A percentile compares a stretch with the other conserved stretches of the same genome.
Evolutionary conservation across 1,140 invertebrate genomes (phyloP).

Genomic region (Manduca sexta): DNA sequence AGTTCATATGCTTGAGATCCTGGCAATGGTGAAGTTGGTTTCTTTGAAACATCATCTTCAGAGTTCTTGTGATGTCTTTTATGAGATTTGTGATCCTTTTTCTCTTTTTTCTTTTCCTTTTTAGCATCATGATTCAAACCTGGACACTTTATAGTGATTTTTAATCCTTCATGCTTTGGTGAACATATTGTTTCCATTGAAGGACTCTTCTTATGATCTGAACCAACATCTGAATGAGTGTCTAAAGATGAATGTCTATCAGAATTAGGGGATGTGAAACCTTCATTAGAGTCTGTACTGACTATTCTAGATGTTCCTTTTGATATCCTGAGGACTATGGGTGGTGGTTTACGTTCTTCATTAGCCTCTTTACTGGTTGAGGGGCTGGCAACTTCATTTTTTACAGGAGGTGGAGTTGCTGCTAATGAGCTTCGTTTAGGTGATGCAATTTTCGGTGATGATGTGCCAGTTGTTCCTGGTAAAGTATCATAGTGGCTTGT

Average conservation of each 20-base stretch:
- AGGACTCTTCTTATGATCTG: constrained; percentile 59
- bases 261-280: constrained; percentile 68
- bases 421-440: constrained; percentile 70
- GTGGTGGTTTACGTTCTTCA: constrained; percentile 70
- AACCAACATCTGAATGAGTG: constrained; percentile 54
- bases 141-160: constrained; percentile 71
- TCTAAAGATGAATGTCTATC: constrained; percentile 68
- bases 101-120: constrained; percentile 69
- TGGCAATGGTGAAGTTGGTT: constrained; percentile 67
- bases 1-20: constrained; percentile 70
- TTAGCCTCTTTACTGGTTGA: constrained; percentile 61
- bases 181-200: constrained; percentile 61
- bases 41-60: constrained; percentile 63
- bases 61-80: constrained; percentile 58
- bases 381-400: constrained; percentile 61
- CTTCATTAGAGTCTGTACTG: constrained; percentile 77
- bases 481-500: constrained; percentile 45
- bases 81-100: constrained; percentile 63
- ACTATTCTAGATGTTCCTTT: constrained; percentile 77
- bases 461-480: constrained; percentile 10
- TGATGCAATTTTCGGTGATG: constrained; percentile 39
- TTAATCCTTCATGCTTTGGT: constrained; percentile 66
- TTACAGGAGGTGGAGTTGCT: constrained; percentile 52
- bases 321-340: constrained; percentile 76
- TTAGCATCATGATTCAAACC: constrained; percentile 68